Evolutionary conservation across 2,797 vertebrate species (phyloP), one percentile per base, ranked within the genome.

Genomic region (Triplophysa bombifrons): DNA sequence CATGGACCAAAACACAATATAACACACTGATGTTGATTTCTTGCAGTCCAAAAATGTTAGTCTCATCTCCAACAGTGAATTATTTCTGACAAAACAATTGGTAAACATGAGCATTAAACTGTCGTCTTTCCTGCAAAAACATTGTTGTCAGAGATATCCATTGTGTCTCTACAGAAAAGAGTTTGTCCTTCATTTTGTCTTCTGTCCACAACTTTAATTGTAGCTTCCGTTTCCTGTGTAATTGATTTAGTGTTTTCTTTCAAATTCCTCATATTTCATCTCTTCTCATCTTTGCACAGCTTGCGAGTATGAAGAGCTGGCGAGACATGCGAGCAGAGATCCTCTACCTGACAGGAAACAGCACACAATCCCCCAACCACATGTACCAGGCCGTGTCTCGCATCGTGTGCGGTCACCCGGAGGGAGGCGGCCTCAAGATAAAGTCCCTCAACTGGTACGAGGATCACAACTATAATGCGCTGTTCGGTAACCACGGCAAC

Each of bases 371-470:
- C 0, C 96, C 97, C 68, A 93, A 92, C 0, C 80, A 93, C 84
- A 94, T 99, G 86, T 98, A 98, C 89, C 94, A 97, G 88, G 96
- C 97, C 0, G 95, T 99, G 68, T 98, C 96, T 0, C 93, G 97
- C 53, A 98, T 99, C 0, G 94, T 96, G 67, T 99, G 98, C 0
- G 98, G 98, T 0, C 96, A 99, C 69, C 98, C 98, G 0, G 98
- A 99, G 79, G 96, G 74, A 0, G 98, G 98, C 22, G 97, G 97
- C 0, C 93, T 99, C 69, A 97, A 98, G 92, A 98, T 99, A 88
- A 98, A 98, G 80, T 98, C 96, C 25, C 95, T 98, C 70, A 99
- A 99, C 92, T 98, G 97, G 97, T 98, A 98, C 0, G 98, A 99
- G 80, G 98, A 99, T 91, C 95, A 95, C 87, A 99, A 99, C 92